These are phyloP conservation scores for Octodonta nipae DNA, from an alignment of 2,888 invertebrate genomes.

Conservation along the genomic window DNA sequence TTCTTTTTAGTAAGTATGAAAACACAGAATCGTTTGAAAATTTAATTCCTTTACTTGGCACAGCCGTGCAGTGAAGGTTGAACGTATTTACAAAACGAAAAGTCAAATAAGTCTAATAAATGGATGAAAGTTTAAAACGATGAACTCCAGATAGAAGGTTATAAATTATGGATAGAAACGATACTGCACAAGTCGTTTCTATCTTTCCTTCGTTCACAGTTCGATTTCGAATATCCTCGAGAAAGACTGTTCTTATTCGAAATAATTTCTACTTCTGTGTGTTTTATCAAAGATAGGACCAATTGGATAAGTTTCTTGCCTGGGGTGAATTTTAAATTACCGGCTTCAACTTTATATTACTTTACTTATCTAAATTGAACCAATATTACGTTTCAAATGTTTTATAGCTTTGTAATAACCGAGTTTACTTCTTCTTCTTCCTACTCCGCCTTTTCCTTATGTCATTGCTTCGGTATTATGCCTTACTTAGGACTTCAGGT, in stretches of 20 bases:
- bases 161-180: too few species aligned
- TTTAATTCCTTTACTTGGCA: too few species aligned
- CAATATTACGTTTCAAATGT: constrained; percentile 32
- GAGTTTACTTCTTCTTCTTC: constrained; percentile 21
- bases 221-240: constrained; percentile 11
- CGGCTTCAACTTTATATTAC: constrained; percentile 35
- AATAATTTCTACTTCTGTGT: constrained; percentile 33
- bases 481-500: too few species aligned
- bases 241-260: constrained; percentile 26
- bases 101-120: too few species aligned
- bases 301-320: constrained; percentile 36
- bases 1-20: neutral
- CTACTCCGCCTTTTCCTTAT: too few species aligned
- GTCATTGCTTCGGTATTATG: too few species aligned
- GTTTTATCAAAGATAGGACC: constrained; percentile 36
- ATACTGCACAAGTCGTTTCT: neutral
- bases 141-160: neutral
- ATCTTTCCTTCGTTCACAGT: neutral
- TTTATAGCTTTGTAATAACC: constrained; percentile 31
- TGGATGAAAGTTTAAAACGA: too few species aligned
- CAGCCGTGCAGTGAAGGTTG: too few species aligned
- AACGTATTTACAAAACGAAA: too few species aligned
- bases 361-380: constrained; percentile 37
- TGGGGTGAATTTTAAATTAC: constrained; percentile 37
- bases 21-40: neutral